Base-by-base conservation (phyloP, 2,888 invertebrate species). In the Lasioglossum calceatum region DNA sequence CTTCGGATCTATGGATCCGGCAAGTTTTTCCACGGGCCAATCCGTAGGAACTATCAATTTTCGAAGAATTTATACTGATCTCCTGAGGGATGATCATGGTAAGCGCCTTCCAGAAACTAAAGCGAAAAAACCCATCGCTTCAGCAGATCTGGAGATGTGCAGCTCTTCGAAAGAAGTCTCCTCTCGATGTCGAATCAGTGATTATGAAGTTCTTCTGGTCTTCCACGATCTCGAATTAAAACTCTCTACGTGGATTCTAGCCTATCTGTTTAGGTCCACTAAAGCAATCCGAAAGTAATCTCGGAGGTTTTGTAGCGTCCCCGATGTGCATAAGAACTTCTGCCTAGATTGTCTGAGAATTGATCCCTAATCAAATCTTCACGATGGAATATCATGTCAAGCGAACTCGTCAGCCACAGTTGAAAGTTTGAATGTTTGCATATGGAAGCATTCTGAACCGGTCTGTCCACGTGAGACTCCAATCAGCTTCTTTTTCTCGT, bases 1-100 rank as follows among this genome's bases (percentile, higher is more conserved):
- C 39, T 71, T 71, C n/a, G 0, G 42, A 71, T 71, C 71, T 23
- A 71, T 71, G 71, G 71, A 14, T n/a, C 71, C n/a, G 42, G 42
- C 39, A 71, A 71, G 71, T 71, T 71, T 71, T 42, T n/a, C 42
- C 39, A 4, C 42, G n/a, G 42, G 12, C 12, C n/a, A 4, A 42
- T 23, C 2, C 14, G 42, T 42, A 12, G 39, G 42, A 39, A 42
- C 71, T 71, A 71, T 71, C 71, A 71, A 71, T 71, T 71, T 71
- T 71, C 39, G n/a, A 10, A 12, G 71, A 42, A 42, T 71, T 71
- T 71, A 71, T 42, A 42, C 42, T 14, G 71, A 71, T 42, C 71
- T 71, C 71, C 5, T 14, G 71, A 23, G 67, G 36, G 71, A 71
- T 42, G n/a, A 42, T 71, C 71, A 10, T 23, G n/a, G 71, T 23